Evolutionary conservation across 2,113 vertebrate species (phyloP).

Genomic region (Lepisosteus osseus): DNA sequence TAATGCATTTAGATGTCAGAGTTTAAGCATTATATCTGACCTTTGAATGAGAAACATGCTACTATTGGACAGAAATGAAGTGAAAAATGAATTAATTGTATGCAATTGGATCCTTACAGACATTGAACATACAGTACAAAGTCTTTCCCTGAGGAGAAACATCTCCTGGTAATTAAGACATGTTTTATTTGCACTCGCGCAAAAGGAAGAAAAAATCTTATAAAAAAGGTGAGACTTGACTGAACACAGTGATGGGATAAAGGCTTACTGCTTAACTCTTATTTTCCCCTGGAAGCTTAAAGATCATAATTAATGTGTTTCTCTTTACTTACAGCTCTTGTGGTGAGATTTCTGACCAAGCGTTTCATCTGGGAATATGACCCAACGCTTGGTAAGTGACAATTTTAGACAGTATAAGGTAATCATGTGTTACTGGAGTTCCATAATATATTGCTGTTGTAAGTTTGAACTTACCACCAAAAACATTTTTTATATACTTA

Average conservation of each 20-base stretch:
- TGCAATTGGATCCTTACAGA: too few relatives aligned
- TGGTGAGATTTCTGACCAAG: slow-evolving; percentile 95
- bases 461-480: too few relatives aligned
- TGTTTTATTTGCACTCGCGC: background rate
- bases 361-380: slow-evolving; percentile 99
- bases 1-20: too few relatives aligned
- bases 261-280: background rate
- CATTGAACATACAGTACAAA: too few relatives aligned
- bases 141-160: too few relatives aligned
- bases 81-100: too few relatives aligned
- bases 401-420: background rate
- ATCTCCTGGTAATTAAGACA: too few relatives aligned
- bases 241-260: background rate
- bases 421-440: background rate
- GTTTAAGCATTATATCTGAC: too few relatives aligned
- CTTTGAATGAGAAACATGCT: too few relatives aligned
- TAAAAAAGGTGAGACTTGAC: background rate
- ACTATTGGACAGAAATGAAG: too few relatives aligned
- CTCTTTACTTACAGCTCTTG: slow-evolving; percentile 71
- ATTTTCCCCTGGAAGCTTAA: background rate
- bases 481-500: too few relatives aligned
- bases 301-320: background rate
- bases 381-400: slow-evolving; percentile 85
- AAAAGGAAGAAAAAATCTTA: background rate
- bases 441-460: too few relatives aligned